Evolutionary conservation across 2,888 invertebrate genomes (phyloP), one percentile per base, ranked within the genome.

Genomic region (Drosophila tanythrix): DNA sequence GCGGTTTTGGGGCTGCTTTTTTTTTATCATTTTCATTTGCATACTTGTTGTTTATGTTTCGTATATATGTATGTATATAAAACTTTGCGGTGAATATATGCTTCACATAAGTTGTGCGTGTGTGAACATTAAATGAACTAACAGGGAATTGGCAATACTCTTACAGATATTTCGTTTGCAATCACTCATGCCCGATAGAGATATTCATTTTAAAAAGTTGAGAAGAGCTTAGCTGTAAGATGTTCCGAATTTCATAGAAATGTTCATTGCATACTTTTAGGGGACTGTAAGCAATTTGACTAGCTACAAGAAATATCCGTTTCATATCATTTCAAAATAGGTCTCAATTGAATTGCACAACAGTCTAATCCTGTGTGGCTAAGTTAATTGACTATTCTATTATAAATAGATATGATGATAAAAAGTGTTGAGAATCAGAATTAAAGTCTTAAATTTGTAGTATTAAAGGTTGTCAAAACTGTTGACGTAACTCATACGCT

Each of bases 1-100:
- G 86, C 84, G 83, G 84, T 89, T 86, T 79, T 56, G 51, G 55
- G 66, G 48, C 62, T 58, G 63, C 69, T 60, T 73, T 85, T 70
- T 64, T 73, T 85, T 74, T 76, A 71, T 52, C 64, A 64, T 70
- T 74, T 76, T 71, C 72, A 79, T 81, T 75, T 76, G 64, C 75
- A 71, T 83, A 67, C 76, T 60, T 70, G 68, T 62, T 70, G 65
- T 67, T 65, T 57, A 67, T 76, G 62, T 60, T 61, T 46, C 50
- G 43, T 57, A 31, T 43, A 36, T 10, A 18, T 15, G 7, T 46
- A 18, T 43, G 21, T 40, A 6, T 36, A 53, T 8, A 21, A 21
- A 21, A 1, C 57, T 38, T 60, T 76, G 79, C 51, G 83, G 74
- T 62, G 48, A 73, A 75, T 74, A 71, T 62, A 76, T 74, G 63